Conservation (phyloP, 2,797 vertebrate genomes). For the Microcaecilia unicolor region DNA sequence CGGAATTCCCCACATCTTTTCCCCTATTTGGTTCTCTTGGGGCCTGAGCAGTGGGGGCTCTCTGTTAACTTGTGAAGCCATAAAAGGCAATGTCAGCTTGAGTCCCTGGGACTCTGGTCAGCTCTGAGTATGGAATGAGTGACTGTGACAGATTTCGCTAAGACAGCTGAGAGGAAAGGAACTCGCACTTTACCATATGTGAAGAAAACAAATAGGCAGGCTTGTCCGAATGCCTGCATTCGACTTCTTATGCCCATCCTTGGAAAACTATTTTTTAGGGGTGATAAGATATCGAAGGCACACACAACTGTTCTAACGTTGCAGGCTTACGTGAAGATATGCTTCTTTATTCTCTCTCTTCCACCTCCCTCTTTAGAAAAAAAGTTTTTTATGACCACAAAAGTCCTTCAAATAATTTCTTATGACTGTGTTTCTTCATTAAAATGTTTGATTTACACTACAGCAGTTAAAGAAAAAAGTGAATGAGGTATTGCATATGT, state of each 20-base stretch:
- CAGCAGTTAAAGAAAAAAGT: no score
- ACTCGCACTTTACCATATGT: not conserved
- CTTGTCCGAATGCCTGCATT: fast-evolving
- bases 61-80: not conserved
- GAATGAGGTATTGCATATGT: no score
- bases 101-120: not conserved
- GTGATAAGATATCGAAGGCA: not conserved
- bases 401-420: no score
- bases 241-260: not conserved
- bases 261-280: not conserved
- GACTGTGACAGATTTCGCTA: not conserved
- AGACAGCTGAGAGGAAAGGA: not conserved
- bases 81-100: not conserved
- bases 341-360: conserved; percentile 1
- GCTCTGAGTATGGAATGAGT: not conserved
- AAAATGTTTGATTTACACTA: no score
- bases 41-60: conserved; percentile 2
- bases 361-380: no score
- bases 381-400: no score
- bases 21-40: not conserved
- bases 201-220: not conserved
- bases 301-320: no score
- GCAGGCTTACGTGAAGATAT: not conserved
- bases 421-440: no score
- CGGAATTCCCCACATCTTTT: not conserved